These are phyloP conservation scores for Luperina nickerlii DNA, from an alignment of 2,888 invertebrate species.

Conservation along the genomic window DNA sequence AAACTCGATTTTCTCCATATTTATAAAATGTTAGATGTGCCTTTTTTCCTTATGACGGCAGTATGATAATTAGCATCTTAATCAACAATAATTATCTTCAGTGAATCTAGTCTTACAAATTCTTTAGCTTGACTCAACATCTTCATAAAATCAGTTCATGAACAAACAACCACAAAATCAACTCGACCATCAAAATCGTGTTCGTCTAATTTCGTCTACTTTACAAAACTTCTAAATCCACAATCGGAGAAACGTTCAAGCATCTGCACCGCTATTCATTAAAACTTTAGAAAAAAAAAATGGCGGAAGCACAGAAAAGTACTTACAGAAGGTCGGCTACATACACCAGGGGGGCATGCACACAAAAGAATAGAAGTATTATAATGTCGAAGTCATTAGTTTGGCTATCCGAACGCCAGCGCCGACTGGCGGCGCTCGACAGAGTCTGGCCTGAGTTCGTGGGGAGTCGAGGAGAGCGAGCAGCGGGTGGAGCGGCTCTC, in stretches of 20 bases:
- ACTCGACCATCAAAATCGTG: conserved; percentile 39
- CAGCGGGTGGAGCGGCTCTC: too few species aligned
- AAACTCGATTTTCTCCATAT: too few species aligned
- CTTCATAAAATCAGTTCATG: background rate
- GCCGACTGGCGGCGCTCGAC: too few species aligned
- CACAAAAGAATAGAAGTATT: background rate
- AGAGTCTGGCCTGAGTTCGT: too few species aligned
- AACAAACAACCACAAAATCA: conserved; percentile 17
- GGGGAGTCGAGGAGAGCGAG: too few species aligned
- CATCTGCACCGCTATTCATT: conserved; percentile 27
- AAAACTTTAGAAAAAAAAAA: conserved; percentile 11
- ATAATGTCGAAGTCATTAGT: too few species aligned
- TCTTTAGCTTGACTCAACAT: background rate
- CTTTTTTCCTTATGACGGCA: too few species aligned
- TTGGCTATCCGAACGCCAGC: too few species aligned
- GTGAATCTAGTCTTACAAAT: background rate
- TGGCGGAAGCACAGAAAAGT: background rate
- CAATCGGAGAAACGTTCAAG: conserved; percentile 12
- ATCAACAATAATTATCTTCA: background rate
- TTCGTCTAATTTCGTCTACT: conserved; percentile 4
- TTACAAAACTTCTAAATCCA: conserved; percentile 14
- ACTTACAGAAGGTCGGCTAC: background rate
- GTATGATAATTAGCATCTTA: background rate
- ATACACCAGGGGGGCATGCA: background rate
- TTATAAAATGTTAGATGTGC: too few species aligned